phyloP scores from a whole-genome alignment of 2,797 vertebrate genomes.

The Galagoides demidoff region DNA sequence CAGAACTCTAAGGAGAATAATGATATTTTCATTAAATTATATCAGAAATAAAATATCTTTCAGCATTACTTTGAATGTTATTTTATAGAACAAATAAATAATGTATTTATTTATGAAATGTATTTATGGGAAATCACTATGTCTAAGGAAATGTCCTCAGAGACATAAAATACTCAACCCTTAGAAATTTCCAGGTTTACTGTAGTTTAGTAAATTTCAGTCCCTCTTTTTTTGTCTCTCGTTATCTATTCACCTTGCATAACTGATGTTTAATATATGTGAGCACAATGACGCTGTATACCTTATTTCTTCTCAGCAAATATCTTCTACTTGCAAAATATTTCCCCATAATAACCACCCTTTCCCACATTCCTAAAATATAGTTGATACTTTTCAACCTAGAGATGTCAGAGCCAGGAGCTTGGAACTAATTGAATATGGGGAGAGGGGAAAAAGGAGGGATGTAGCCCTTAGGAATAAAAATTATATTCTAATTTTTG shows the following conservation, averaged over 20 bases:
- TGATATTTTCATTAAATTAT: not conserved
- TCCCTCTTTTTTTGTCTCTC: not conserved
- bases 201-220: not conserved
- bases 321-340: not conserved
- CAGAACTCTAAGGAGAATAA: not conserved
- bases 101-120: conserved; percentile 4
- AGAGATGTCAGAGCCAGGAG: not conserved
- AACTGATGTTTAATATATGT: not conserved
- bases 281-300: not conserved
- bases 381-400: not conserved
- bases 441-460: not conserved
- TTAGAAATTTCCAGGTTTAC: not conserved
- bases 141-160: not conserved
- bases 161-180: not conserved
- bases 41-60: not conserved
- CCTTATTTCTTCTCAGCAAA: not conserved
- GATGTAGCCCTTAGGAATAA: not conserved
- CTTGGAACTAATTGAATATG: not conserved
- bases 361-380: not conserved
- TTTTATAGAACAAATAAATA: not conserved
- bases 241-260: not conserved
- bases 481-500: not conserved
- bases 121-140: not conserved
- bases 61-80: not conserved
- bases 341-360: not conserved